Conservation (phyloP, 2,888 invertebrate species). For the Athripsodes cinereus region DNA sequence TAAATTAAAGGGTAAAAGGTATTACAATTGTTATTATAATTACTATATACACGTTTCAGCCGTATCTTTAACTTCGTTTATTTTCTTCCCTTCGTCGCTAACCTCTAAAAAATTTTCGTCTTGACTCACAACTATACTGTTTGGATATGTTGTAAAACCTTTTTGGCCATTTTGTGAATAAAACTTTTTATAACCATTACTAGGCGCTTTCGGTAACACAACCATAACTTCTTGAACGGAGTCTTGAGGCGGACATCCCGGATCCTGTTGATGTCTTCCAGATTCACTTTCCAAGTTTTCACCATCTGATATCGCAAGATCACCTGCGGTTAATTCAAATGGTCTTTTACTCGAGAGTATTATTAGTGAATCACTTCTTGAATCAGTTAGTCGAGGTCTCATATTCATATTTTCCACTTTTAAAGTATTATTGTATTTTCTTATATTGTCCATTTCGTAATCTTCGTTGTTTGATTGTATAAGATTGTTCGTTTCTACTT, state of each 20-base stretch:
- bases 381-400: constrained; percentile 14
- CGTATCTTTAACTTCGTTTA: constrained; percentile 8
- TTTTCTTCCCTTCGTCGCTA: constrained; percentile 3
- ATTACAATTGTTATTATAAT: too few relatives aligned
- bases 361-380: constrained; percentile 17
- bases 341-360: constrained; percentile 6
- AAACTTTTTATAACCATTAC: constrained; percentile 19
- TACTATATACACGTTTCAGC: constrained; percentile 18
- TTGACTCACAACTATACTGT: constrained; percentile 5
- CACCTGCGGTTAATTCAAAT: background rate
- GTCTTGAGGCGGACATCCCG: constrained; percentile 3
- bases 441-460: constrained; percentile 19
- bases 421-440: constrained; percentile 12
- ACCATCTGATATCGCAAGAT: background rate
- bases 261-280: background rate
- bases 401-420: constrained; percentile 10
- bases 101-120: constrained; percentile 11
- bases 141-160: constrained; percentile 8
- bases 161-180: constrained; percentile 13
- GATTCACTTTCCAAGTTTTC: background rate
- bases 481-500: constrained; percentile 23
- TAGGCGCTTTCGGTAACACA: constrained; percentile 13
- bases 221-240: constrained; percentile 19
- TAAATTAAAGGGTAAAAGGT: too few relatives aligned
- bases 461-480: constrained; percentile 19